Evolutionary conservation across 2,797 vertebrate species (phyloP), one percentile per base, ranked within the genome.

Genomic region (Melanotaenia boesemani): DNA sequence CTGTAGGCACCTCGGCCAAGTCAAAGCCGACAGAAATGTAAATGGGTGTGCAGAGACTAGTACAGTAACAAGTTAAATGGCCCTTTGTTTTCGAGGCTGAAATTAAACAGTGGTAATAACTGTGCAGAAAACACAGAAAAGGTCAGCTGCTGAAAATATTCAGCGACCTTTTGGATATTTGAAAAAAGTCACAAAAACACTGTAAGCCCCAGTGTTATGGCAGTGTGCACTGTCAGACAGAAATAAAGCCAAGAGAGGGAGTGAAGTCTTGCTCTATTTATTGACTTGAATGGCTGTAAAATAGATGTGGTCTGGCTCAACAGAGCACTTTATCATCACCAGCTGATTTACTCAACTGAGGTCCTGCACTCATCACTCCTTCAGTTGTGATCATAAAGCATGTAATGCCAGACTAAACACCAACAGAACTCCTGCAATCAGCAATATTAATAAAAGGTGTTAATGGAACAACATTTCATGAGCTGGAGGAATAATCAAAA

Each of bases 141-240:
- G 90, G 92, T 92, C 93, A 91, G 61, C 70, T 77, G 82, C 77
- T 87, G 80, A 79, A 93, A 93, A 92, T 91, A 91, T 89, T 87
- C 82, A 28, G 74, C 86, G 89, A 85, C 91, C 89, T 93, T 94
- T 90, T 63, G 65, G 74, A 79, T 67, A 80, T 76, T 85, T 72
- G 63, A 72, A 69, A 79, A n/a, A 72, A 84, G 65, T 67, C 59
- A 60, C 70, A 84, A 77, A 90, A 90, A 58, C 59, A 74, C 52
- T 74, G 72, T 34, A 77, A 67, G 69, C 32, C 28, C 48, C 67
- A 77, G 68, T 89, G 82, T 80, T 83, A 50, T 67, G 63, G 22
- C 36, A n/a, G 39, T 8, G 68, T 30, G 52, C 50, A 69, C 63
- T 76, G 73, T 65, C 57, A 63, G 5, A 11, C 34, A 71, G 50